phyloP scores from a whole-genome alignment of 2,888 invertebrate genomes.

The Nebria brevicollis region DNA sequence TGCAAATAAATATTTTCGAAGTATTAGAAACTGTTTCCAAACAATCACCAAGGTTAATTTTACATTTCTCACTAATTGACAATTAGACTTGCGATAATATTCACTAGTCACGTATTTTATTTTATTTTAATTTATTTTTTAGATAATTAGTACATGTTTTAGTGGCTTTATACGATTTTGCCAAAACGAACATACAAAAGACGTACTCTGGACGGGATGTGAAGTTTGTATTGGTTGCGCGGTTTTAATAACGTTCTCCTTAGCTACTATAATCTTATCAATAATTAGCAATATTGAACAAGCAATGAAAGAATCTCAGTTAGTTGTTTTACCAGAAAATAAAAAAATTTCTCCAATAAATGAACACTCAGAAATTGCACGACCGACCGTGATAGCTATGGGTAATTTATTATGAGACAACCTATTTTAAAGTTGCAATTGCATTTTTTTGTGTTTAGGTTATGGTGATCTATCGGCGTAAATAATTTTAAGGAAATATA shows the following conservation, averaged over 20 bases:
- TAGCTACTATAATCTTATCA: conserved; percentile 27
- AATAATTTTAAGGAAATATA: no score
- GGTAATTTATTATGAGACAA: no score
- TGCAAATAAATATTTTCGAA: no score
- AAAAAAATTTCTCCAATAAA: neutral
- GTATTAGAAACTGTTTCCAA: no score
- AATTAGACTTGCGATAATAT: no score
- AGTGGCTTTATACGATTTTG: neutral
- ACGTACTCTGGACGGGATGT: conserved; percentile 25
- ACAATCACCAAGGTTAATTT: no score
- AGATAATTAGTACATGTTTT: neutral
- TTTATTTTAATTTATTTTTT: neutral
- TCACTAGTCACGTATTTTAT: no score
- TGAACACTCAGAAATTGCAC: neutral
- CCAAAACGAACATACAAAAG: conserved; percentile 23
- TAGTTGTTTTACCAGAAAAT: neutral
- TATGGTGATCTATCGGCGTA: no score
- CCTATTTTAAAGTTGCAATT: no score
- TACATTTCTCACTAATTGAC: no score
- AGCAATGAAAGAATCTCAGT: conserved; percentile 4
- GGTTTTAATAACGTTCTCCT: conserved; percentile 22
- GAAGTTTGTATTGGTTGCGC: conserved; percentile 26
- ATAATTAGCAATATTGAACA: conserved; percentile 20
- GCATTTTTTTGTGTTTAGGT: no score
- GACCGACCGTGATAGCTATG: no score